These are phyloP conservation scores for Hemicrepidius hirtus DNA, from an alignment of 2,888 invertebrate genomes.

Conservation along the genomic window DNA sequence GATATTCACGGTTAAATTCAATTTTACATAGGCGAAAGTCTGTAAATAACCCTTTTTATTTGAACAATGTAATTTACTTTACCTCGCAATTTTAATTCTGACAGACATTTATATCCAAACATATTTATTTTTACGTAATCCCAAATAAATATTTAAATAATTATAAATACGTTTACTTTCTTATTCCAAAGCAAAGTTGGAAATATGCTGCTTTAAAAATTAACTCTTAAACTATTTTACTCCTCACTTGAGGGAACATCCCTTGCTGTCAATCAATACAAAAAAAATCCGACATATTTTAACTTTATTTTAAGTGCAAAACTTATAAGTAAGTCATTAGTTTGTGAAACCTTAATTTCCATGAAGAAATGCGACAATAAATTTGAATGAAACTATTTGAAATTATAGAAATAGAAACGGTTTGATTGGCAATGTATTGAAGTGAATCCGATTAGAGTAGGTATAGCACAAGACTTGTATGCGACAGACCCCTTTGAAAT, in stretches of 20 bases:
- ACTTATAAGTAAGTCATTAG: slow-evolving; percentile 31
- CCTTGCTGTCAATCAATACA: slow-evolving; percentile 30
- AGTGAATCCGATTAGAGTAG: slow-evolving; percentile 17
- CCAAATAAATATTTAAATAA: too few species aligned
- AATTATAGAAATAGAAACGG: not conserved
- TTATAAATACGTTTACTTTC: too few species aligned
- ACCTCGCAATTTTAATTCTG: not conserved
- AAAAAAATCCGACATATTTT: slow-evolving; percentile 25
- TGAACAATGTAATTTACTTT: not conserved
- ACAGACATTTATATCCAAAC: not conserved
- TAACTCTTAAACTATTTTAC: slow-evolving; percentile 11
- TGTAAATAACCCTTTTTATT: not conserved
- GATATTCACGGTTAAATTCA: not conserved
- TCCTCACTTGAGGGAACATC: slow-evolving; percentile 22
- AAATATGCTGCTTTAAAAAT: slow-evolving; percentile 5
- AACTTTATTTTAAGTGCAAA: slow-evolving; percentile 1
- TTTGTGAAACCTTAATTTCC: not conserved
- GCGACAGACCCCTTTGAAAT: slow-evolving; percentile 20
- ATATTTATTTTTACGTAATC: too few species aligned
- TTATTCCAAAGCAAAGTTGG: not conserved
- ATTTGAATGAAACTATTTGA: not conserved
- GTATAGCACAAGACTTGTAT: not conserved
- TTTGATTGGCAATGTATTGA: slow-evolving; percentile 24
- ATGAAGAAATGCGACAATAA: not conserved
- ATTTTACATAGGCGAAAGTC: not conserved